Base-by-base conservation (phyloP, 2,113 vertebrate species). In the Coptodon bakossiorum region DNA sequence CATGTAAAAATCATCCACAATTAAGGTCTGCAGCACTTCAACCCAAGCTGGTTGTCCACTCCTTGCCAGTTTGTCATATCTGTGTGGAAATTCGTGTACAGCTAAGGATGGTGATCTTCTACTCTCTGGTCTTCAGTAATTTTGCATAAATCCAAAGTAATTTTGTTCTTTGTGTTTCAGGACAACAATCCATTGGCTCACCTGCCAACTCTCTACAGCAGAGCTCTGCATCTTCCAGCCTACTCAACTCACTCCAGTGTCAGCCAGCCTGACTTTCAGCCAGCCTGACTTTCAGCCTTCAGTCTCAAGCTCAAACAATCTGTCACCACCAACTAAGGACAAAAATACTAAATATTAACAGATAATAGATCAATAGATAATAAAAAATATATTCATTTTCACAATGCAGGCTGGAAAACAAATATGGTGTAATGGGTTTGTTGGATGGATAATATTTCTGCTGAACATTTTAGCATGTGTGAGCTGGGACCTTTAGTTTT, bases 341-440 rank as follows among this genome's bases (percentile, higher is more conserved):
- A 17, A 27, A 27, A 66, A 38, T 5, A 38, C 10, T 22, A 13
- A 66, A 38, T 66, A 22, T 66, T 22, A 66, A 38, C 19, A 38
- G 19, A 66, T 38, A 66, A 66, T 22, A 66, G 10, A 22, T 66
- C 34, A 38, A 66, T 13, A 38, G 11, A 66, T 38, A 1, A 12
- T 61, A 2, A 38, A 0, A 0, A 22, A 66, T 36, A 66, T 22
- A 38, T 0, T 7, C 1, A 38, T n/a, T 66, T 66, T 66, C 0
- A 22, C 19, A 36, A 38, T 66, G 34, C 34, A 66, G 34, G 34
- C 61, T 66, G 61, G 34, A 66, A 66, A 38, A 38, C 10, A 36
- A 38, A 38, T 22, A 8, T 8, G 10, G 11, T 38, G 19, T 38
- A 66, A 66, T 38, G 34, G 19, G 34, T 38, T 22, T 38, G 34